Percentiles rank a stretch among this genome's conserved stretches.
These are phyloP conservation scores for Parasteatoda lunata DNA, from an alignment of 2,888 invertebrate species.

Conservation along the genomic window DNA sequence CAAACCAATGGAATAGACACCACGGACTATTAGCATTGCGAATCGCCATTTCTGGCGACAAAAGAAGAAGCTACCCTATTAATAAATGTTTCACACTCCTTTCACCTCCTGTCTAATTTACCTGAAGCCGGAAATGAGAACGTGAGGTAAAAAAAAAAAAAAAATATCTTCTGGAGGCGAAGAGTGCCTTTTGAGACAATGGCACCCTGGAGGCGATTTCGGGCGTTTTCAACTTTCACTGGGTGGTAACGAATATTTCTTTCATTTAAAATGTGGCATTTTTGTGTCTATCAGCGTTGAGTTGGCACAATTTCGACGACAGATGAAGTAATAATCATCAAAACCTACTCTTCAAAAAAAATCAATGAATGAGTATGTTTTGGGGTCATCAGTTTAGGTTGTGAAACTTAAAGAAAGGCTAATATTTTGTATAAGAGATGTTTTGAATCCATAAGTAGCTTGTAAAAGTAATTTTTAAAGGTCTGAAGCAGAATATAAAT, in stretches of 20 bases:
- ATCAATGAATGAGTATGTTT: not conserved
- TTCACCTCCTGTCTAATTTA: not conserved
- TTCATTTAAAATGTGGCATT: not conserved
- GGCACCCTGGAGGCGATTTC: not conserved
- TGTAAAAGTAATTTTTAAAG: no score
- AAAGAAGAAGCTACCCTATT: not conserved
- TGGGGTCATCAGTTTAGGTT: not conserved
- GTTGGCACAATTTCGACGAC: not conserved
- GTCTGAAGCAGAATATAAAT: no score
- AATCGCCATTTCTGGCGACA: constrained; percentile 25
- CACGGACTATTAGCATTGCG: constrained; percentile 35
- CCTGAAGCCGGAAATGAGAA: not conserved
- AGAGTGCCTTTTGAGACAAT: not conserved
- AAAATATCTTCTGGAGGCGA: not conserved
- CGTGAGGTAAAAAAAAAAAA: not conserved
- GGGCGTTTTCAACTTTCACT: not conserved
- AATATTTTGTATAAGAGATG: no score
- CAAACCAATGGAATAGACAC: constrained; percentile 21
- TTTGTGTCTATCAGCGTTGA: not conserved
- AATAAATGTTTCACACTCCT: not conserved
- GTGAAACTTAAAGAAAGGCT: not conserved
- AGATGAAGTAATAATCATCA: not conserved
- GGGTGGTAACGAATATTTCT: not conserved
- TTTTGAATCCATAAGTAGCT: no score
- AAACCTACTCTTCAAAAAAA: not conserved